phyloP scores from a whole-genome alignment of 2,888 invertebrate species.

The Helleia helle region DNA sequence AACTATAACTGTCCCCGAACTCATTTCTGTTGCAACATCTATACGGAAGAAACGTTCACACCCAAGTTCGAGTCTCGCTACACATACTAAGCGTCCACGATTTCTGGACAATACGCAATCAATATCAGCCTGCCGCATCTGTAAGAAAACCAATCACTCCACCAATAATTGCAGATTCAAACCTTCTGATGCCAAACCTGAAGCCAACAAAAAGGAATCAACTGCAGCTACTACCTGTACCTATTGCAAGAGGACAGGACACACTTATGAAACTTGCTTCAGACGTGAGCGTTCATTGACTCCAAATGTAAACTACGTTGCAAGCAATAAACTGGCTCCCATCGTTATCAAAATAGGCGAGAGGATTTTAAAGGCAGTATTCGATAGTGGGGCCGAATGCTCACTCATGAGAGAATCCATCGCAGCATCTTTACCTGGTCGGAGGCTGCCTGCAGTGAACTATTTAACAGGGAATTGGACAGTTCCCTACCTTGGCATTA shows the following conservation, averaged over 20 bases:
- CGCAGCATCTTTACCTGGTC: slow-evolving; percentile 22
- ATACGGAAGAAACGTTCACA: no score
- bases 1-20: no score
- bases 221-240: slow-evolving; percentile 13
- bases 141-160: slow-evolving; percentile 11
- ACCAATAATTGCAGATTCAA: slow-evolving; percentile 2
- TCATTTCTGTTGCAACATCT: no score
- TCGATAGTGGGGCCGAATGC: slow-evolving; percentile 29
- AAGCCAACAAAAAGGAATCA: not conserved
- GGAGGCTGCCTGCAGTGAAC: slow-evolving; percentile 13
- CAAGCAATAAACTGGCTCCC: no score
- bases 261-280: slow-evolving; percentile 24
- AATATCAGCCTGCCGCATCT: slow-evolving; percentile 5
- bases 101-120: not conserved
- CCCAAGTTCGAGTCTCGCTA: no score
- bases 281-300: slow-evolving; percentile 19
- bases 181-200: no score
- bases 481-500: slow-evolving; percentile 12
- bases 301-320: slow-evolving; percentile 24
- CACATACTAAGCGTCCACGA: slow-evolving; percentile 13
- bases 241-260: slow-evolving; percentile 24
- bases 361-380: slow-evolving; percentile 16
- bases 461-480: slow-evolving; percentile 13
- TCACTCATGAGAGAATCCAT: slow-evolving; percentile 25
- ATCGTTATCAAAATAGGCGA: slow-evolving; percentile 16